These are phyloP conservation scores for Ochropleura leucogaster DNA, from an alignment of 2,888 invertebrate genomes.

Conservation along the genomic window DNA sequence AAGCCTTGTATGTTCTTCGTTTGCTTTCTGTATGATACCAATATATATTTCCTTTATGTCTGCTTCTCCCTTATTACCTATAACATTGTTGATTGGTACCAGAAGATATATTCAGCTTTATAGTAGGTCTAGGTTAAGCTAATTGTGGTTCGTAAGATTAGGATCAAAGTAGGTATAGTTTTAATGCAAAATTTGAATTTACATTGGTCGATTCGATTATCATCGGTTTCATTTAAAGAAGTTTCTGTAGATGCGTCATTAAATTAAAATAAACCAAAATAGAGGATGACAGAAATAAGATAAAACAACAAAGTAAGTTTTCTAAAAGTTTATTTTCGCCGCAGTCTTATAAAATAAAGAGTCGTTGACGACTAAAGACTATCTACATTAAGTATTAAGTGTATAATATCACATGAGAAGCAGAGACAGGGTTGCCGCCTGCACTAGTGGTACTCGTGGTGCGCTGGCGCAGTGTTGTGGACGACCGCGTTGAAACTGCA, in stretches of 20 bases:
- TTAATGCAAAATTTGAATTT: background rate
- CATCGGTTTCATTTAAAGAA: background rate
- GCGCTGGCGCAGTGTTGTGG: slow-evolving; percentile 88
- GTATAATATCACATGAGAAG: slow-evolving; percentile 88
- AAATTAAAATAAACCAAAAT: background rate
- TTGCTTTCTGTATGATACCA: background rate
- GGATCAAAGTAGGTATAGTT: background rate
- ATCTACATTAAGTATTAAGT: slow-evolving; percentile 86
- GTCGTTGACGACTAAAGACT: slow-evolving; percentile 87
- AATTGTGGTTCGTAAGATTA: background rate
- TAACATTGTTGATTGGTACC: background rate
- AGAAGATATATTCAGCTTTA: background rate
- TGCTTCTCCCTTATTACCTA: background rate
- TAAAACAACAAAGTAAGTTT: slow-evolving; percentile 62
- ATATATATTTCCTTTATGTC: background rate
- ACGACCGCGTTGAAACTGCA: slow-evolving; percentile 89
- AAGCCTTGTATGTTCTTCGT: background rate
- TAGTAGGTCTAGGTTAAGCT: background rate
- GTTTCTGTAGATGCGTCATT: background rate
- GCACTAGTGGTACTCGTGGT: slow-evolving; percentile 83
- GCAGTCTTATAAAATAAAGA: slow-evolving; percentile 87
- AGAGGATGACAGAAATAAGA: background rate
- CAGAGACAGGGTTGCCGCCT: slow-evolving; percentile 71
- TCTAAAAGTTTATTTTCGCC: slow-evolving; percentile 89
- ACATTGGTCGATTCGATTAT: background rate